Conservation (phyloP, 2,888 invertebrate genomes). For the Amiota communis region DNA sequence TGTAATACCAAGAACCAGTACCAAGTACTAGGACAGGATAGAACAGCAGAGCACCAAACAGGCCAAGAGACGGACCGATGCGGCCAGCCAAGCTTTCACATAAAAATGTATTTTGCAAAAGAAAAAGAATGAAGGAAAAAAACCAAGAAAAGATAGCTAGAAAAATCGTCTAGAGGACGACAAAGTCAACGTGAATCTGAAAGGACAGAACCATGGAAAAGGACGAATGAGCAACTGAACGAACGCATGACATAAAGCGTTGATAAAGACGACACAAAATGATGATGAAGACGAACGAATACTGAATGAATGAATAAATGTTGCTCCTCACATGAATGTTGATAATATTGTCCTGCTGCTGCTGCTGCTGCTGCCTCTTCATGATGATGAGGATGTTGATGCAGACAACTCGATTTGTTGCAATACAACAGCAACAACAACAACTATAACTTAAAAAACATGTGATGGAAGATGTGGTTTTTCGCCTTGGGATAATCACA, state of each 20-base stretch:
- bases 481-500: constrained; percentile 64
- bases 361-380: background rate
- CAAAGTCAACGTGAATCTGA: background rate
- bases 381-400: background rate
- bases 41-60: background rate
- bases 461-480: constrained; percentile 49
- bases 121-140: background rate
- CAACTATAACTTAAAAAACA: background rate
- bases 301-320: background rate
- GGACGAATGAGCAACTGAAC: background rate
- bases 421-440: too few species aligned
- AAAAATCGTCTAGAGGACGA: constrained; percentile 17
- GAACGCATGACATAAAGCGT: background rate
- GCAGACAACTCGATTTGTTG: background rate
- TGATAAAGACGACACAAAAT: background rate
- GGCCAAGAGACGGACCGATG: background rate
- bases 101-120: constrained; percentile 11
- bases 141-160: background rate
- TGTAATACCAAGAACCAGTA: too few species aligned
- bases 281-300: constrained; percentile 5
- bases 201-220: too few species aligned
- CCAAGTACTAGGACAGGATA: background rate
- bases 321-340: background rate
- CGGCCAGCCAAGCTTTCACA: constrained; percentile 17
- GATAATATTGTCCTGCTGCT: background rate